Base-by-base conservation (phyloP, 2,797 vertebrate genomes). In the Kryptolebias ocellatus region DNA sequence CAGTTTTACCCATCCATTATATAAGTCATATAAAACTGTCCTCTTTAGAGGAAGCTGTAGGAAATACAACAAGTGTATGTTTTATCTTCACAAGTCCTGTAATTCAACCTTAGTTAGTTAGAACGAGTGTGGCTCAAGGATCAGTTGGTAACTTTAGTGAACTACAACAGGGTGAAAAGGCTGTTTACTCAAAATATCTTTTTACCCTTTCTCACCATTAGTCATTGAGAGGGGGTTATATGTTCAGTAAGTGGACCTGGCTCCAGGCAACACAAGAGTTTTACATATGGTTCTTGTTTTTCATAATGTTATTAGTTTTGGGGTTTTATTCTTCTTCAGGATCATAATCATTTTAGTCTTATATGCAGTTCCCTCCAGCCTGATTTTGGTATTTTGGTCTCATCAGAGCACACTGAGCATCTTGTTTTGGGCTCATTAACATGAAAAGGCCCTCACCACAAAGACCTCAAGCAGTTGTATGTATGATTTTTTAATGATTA, bases 21-120 rank as follows among this genome's bases (percentile, higher is more conserved):
- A 28, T 64, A 78, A 67, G 58, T 80, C 72, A 70, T 57, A 64
- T 92, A 87, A 92, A 93, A 54, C 80, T 87, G 88, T 86, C 88
- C 16, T 27, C 54, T 49, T 8, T 14, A 71, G 65, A 87, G 81
- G 84, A 86, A 87, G 74, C 72, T 74, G 67, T 65, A 4, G 0
- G 42, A 24, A 74, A 15, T 51, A 49, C 59, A 67, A 31, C 62
- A 57, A 12, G 39, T 42, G 11, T 12, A 12, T 12, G 4, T 80
- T 84, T 69, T 72, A 74, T 44, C 45, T 46, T 73, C 39, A n/a
- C 24, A 45, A 79, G 76, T 60, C 39, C 2, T 42, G 39, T 12
- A 12, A 1, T 51, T 59, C 44, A 39, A 64, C 42, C 17, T 55
- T 58, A 12, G 54, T 46, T 67, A 65, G 78, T 72, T 37, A 29